phyloP scores from a whole-genome alignment of 2,888 invertebrate species.

The Drepana falcataria region DNA sequence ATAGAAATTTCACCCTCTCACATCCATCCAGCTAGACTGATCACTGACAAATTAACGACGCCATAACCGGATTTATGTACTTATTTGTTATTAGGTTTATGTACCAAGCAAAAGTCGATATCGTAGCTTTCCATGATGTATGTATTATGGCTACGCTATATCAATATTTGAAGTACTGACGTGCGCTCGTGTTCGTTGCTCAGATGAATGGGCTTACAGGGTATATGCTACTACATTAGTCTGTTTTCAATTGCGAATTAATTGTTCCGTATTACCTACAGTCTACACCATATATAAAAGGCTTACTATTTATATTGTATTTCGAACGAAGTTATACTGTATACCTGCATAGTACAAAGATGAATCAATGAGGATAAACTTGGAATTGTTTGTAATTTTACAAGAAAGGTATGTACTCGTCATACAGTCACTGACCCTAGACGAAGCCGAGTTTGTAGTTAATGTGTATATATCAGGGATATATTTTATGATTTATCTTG shows the following conservation, averaged over 20 bases:
- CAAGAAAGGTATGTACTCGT: too few species aligned
- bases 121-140: neutral
- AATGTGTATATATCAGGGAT: too few species aligned
- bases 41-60: slow-evolving; percentile 14
- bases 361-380: too few species aligned
- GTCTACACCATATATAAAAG: too few species aligned
- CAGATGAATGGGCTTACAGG: neutral
- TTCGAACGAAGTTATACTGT: too few species aligned
- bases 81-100: slow-evolving; percentile 24
- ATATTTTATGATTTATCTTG: too few species aligned
- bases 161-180: neutral
- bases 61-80: slow-evolving; percentile 24
- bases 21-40: neutral
- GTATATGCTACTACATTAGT: neutral
- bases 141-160: neutral
- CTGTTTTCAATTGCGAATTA: neutral
- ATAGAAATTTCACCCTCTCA: neutral
- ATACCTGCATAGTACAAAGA: too few species aligned
- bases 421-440: too few species aligned
- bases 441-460: too few species aligned
- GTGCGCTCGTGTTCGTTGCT: neutral
- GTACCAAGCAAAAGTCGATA: slow-evolving; percentile 9
- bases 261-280: neutral
- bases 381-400: too few species aligned
- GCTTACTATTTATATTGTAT: too few species aligned